These are phyloP conservation scores for Zeuzera pyrina DNA, from an alignment of 2,888 invertebrate species.

Conservation along the genomic window DNA sequence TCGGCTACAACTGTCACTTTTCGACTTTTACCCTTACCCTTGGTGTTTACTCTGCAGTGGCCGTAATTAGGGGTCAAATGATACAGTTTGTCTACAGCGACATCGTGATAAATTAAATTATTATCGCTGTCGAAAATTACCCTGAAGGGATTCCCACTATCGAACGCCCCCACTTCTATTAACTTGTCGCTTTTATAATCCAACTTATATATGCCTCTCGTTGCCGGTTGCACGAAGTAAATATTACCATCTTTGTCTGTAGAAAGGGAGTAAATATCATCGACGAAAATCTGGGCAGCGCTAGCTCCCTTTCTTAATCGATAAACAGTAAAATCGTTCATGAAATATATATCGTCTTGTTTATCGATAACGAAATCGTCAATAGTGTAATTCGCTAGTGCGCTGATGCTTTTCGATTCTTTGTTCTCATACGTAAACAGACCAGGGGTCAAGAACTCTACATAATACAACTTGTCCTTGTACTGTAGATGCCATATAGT, in stretches of 20 bases:
- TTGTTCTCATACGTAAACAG: slow-evolving; percentile 30
- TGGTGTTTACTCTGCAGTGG: slow-evolving; percentile 31
- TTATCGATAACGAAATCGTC: slow-evolving; percentile 50
- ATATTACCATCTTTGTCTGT: slow-evolving; percentile 37
- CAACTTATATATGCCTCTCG: slow-evolving; percentile 38
- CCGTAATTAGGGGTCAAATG: slow-evolving; percentile 39
- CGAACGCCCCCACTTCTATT: slow-evolving; percentile 38
- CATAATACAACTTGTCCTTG: slow-evolving; percentile 38
- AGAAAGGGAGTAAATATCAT: slow-evolving; percentile 35
- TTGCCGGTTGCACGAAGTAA: slow-evolving; percentile 39
- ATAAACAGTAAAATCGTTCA: slow-evolving; percentile 33
- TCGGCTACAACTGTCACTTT: not conserved
- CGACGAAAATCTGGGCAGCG: slow-evolving; percentile 27
- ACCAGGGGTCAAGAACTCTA: slow-evolving; percentile 30
- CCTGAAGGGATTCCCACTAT: slow-evolving; percentile 29
- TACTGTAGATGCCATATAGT: slow-evolving; percentile 50
- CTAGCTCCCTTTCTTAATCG: slow-evolving; percentile 34
- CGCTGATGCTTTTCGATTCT: slow-evolving; percentile 23
- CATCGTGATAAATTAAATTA: slow-evolving; percentile 43
- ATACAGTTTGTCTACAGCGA: slow-evolving; percentile 30
- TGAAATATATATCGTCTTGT: slow-evolving; percentile 39
- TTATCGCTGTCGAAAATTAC: slow-evolving; percentile 43
- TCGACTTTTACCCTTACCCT: slow-evolving; percentile 17
- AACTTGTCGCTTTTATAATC: slow-evolving; percentile 28
- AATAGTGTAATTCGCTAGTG: slow-evolving; percentile 31